Conservation (phyloP, 1,140 invertebrate genomes). For the Rhynchophorus ferrugineus region DNA sequence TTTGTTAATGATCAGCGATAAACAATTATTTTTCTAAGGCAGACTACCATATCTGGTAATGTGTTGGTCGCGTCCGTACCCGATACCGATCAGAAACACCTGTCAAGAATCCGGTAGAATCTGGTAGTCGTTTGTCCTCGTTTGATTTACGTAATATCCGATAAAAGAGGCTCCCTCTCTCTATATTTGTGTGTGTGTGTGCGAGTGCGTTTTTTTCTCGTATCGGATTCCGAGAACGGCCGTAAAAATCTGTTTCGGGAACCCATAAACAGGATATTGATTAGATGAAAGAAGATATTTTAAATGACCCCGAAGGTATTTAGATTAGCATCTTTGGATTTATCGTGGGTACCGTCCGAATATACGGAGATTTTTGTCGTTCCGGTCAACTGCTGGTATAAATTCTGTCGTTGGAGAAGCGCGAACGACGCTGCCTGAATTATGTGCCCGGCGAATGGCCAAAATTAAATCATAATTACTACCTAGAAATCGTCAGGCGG, state of each 20-base stretch:
- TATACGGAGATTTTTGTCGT: too few relatives aligned
- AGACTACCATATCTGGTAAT: too few relatives aligned
- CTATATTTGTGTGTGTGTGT: background rate
- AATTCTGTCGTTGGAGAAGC: too few relatives aligned
- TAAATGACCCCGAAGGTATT: conserved; percentile 14
- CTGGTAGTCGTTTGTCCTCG: conserved; percentile 22
- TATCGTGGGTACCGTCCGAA: background rate
- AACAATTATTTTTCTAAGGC: too few relatives aligned
- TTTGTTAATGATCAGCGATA: too few relatives aligned
- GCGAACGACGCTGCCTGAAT: too few relatives aligned
- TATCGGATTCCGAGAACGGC: conserved; percentile 16
- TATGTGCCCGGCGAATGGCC: too few relatives aligned
- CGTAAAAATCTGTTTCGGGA: conserved; percentile 21
- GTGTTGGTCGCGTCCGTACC: too few relatives aligned
- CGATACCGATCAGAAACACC: conserved; percentile 21
- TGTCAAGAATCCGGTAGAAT: conserved; percentile 23
- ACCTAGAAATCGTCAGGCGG: too few relatives aligned
- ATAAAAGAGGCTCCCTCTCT: conserved; percentile 10
- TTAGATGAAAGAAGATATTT: conserved; percentile 24
- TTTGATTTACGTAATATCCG: conserved; percentile 23
- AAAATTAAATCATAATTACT: too few relatives aligned
- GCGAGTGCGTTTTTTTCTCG: too few relatives aligned
- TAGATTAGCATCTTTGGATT: conserved; percentile 12
- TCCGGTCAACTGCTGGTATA: too few relatives aligned
- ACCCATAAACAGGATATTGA: conserved; percentile 24